phyloP scores from a whole-genome alignment of 1,140 invertebrate genomes.

The Anagrus nilaparvatae region DNA sequence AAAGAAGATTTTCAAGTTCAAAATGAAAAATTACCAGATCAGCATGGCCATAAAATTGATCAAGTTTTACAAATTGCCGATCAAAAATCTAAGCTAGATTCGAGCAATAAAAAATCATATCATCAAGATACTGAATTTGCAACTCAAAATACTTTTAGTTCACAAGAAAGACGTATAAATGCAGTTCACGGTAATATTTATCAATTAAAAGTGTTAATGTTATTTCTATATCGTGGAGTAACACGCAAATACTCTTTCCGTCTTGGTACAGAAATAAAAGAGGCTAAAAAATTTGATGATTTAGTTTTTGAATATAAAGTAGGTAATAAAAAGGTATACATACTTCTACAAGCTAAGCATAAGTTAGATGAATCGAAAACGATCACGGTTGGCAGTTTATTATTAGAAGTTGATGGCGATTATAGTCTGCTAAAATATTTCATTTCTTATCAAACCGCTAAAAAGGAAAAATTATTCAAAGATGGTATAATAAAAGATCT shows the following conservation, averaged over 20 bases:
- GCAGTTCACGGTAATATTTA: neutral
- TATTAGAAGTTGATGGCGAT: neutral
- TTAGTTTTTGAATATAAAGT: neutral
- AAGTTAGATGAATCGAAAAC: neutral
- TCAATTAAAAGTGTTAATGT: neutral
- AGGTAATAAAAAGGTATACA: neutral
- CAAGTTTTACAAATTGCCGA: no score
- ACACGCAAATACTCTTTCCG: neutral
- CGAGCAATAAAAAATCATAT: no score
- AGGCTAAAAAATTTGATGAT: neutral
- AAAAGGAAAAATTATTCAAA: neutral
- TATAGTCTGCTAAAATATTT: neutral
- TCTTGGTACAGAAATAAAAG: neutral
- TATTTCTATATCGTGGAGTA: neutral
- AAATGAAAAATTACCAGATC: no score
- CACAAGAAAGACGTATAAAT: neutral
- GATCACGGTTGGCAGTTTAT: neutral
- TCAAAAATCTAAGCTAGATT: no score
- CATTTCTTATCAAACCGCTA: neutral
- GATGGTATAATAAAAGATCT: neutral
- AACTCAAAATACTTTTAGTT: no score
- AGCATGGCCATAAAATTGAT: no score
- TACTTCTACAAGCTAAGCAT: neutral
- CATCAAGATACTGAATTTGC: no score
- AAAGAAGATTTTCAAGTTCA: no score